These are phyloP conservation scores for Drosophila dives DNA, from an alignment of 2,888 invertebrate genomes.

Conservation along the genomic window DNA sequence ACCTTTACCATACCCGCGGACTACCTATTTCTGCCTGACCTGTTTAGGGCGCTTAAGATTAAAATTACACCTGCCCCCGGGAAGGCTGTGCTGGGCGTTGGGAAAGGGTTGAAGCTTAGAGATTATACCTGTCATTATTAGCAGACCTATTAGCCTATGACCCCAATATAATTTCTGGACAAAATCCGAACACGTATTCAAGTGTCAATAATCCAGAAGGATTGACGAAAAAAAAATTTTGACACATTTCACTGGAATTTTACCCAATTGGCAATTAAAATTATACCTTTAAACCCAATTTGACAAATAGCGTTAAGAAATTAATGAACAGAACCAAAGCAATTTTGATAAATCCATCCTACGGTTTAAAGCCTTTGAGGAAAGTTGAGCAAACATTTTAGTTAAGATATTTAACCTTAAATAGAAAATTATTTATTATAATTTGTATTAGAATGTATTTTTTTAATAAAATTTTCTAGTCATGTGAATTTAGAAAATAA, in stretches of 20 bases:
- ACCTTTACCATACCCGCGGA: background rate
- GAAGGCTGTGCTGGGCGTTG: conserved; percentile 6
- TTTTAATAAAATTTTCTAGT: too few relatives aligned
- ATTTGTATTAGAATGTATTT: too few relatives aligned
- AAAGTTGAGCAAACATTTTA: too few relatives aligned
- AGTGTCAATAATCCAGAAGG: background rate
- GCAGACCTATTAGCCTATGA: conserved; percentile 18
- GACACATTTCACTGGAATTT: background rate
- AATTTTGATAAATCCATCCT: background rate
- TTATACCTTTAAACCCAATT: background rate
- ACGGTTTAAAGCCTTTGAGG: too few relatives aligned
- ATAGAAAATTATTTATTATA: too few relatives aligned
- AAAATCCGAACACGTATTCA: background rate
- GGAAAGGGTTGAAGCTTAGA: conserved; percentile 34
- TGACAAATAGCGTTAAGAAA: background rate
- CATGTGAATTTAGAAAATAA: background rate
- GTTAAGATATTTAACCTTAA: too few relatives aligned
- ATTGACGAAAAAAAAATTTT: background rate
- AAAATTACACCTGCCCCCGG: conserved; percentile 46
- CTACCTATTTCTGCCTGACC: conserved; percentile 3
- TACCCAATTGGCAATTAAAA: background rate
- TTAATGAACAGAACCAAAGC: background rate
- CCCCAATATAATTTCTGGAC: conserved; percentile 8
- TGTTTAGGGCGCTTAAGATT: conserved; percentile 14
- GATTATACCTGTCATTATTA: conserved; percentile 16